phyloP scores from a whole-genome alignment of 2,113 vertebrate species.

The Mastomys coucha region DNA sequence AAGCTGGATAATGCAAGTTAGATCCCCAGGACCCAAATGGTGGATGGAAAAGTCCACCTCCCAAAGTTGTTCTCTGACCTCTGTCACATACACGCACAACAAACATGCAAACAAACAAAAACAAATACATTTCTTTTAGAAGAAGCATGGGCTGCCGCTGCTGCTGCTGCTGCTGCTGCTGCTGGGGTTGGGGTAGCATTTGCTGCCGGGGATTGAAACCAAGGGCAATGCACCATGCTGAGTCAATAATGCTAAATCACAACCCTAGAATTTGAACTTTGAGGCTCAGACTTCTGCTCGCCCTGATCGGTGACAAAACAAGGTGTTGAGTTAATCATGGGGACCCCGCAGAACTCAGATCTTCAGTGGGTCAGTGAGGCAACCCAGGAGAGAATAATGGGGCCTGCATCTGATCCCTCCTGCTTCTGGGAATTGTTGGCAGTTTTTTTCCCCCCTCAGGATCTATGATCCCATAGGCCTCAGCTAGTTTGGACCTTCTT shows the following conservation, averaged over 20 bases:
- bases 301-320: neutral
- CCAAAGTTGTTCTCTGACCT: neutral
- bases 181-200: neutral
- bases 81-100: neutral
- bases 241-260: neutral
- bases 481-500: neutral
- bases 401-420: neutral
- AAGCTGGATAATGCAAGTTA: neutral
- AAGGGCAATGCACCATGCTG: neutral
- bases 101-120: neutral
- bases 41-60: neutral
- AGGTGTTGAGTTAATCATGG: neutral
- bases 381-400: neutral
- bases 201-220: neutral
- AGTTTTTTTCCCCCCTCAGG: neutral
- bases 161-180: neutral
- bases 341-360: neutral
- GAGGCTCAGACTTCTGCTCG: neutral
- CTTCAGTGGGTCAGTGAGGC: too few species aligned
- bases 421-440: neutral
- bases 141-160: neutral
- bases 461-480: neutral
- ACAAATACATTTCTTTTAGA: neutral
- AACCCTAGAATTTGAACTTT: neutral
- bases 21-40: neutral